phyloP scores from a whole-genome alignment of 2,888 invertebrate genomes.

The Habrosyne pyritoides region DNA sequence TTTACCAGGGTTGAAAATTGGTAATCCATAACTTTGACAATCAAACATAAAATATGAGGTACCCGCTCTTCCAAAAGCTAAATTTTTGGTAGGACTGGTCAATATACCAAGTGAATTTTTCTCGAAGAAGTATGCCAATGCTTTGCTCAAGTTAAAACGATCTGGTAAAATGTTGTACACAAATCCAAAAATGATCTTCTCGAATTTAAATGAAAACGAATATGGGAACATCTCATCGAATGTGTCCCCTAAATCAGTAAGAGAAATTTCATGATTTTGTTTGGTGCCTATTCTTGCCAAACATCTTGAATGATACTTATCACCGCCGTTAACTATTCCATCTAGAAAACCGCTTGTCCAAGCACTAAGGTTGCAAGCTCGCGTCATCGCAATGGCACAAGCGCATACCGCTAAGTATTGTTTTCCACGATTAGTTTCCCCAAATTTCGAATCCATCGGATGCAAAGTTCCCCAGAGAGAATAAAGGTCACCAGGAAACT shows the following conservation, averaged over 20 bases:
- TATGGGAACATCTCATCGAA: constrained; percentile 84
- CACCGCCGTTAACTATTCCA: constrained; percentile 84
- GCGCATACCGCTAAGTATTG: constrained; percentile 85
- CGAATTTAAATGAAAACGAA: constrained; percentile 81
- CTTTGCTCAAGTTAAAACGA: constrained; percentile 86
- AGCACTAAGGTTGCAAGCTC: constrained; percentile 84
- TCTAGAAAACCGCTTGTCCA: constrained; percentile 86
- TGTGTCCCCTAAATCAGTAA: constrained; percentile 81
- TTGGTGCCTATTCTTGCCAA: constrained; percentile 61
- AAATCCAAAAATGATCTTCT: constrained; percentile 84
- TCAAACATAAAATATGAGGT: constrained; percentile 87
- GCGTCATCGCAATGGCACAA: constrained; percentile 82
- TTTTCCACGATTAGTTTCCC: constrained; percentile 80
- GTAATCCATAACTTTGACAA: constrained; percentile 84
- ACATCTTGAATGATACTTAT: constrained; percentile 82
- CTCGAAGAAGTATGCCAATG: constrained; percentile 84
- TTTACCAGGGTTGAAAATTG: constrained; percentile 83
- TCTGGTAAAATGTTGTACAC: constrained; percentile 82
- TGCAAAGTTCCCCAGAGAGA: constrained; percentile 87
- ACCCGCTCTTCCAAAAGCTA: constrained; percentile 78
- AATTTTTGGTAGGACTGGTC: constrained; percentile 77
- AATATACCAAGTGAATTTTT: constrained; percentile 80
- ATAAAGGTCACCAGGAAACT: constrained; percentile 86
- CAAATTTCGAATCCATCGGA: constrained; percentile 84
- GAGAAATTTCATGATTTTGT: constrained; percentile 81